Evolutionary conservation across 2,888 invertebrate genomes (phyloP).

Genomic region (Spatulosminthurus flaviceps): DNA sequence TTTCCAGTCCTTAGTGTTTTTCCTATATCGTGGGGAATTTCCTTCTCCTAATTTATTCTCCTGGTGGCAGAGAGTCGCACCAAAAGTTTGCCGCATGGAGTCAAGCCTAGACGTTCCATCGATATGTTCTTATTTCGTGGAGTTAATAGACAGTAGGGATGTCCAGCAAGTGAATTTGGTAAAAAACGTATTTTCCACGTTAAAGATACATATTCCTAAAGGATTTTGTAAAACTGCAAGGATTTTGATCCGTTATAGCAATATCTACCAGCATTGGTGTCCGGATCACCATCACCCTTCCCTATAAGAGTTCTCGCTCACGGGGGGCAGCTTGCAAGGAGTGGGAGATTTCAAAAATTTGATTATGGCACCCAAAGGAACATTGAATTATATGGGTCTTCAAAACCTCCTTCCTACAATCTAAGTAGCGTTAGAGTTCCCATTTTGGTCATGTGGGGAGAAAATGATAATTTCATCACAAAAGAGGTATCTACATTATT

Average conservation of each 20-base stretch:
- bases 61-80: too few relatives aligned
- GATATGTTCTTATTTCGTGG: too few relatives aligned
- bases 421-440: constrained; percentile 29
- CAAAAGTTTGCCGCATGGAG: background rate
- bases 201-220: too few relatives aligned
- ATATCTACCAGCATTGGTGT: background rate
- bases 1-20: too few relatives aligned
- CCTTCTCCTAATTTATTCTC: too few relatives aligned
- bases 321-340: background rate
- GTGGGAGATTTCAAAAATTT: background rate
- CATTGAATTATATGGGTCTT: constrained; percentile 14
- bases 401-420: constrained; percentile 5
- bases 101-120: too few relatives aligned
- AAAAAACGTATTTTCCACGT: background rate
- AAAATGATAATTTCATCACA: background rate
- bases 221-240: too few relatives aligned
- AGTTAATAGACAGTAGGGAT: background rate
- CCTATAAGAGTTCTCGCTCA: background rate
- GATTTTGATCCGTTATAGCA: background rate
- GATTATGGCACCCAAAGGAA: constrained; percentile 13
- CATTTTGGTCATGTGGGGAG: background rate
- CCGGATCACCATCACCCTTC: background rate
- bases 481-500: background rate
- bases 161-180: background rate
- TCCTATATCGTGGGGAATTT: too few relatives aligned